Percentiles rank a stretch among this genome's conserved stretches.
These are phyloP conservation scores for Cotesia congregata DNA, from an alignment of 2,888 invertebrate genomes.

Conservation along the genomic window DNA sequence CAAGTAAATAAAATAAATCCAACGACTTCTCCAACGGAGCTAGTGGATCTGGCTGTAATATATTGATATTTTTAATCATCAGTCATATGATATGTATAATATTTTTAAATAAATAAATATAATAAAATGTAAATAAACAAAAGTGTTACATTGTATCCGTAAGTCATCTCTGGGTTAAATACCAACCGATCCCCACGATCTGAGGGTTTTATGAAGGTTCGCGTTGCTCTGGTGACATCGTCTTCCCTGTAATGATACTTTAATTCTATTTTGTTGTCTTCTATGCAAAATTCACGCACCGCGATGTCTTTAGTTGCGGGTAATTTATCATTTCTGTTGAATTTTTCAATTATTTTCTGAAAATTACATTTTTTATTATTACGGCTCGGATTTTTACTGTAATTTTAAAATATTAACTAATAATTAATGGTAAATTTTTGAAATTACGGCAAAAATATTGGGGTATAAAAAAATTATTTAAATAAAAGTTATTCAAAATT, in stretches of 20 bases:
- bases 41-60: constrained; percentile 75
- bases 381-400: background rate
- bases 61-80: constrained; percentile 1
- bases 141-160: constrained; percentile 75
- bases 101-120: constrained; percentile 18
- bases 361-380: constrained; percentile 28
- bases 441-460: no score
- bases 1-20: constrained; percentile 76
- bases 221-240: constrained; percentile 76
- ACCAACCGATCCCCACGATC: constrained; percentile 78
- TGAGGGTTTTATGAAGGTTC: constrained; percentile 79
- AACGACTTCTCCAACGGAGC: constrained; percentile 75
- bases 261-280: constrained; percentile 75
- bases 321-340: constrained; percentile 73
- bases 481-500: no score
- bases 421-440: background rate
- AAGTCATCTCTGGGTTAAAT: constrained; percentile 77
- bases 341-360: constrained; percentile 77
- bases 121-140: background rate
- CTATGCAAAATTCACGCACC: constrained; percentile 76
- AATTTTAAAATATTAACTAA: background rate
- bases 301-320: constrained; percentile 77
- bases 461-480: no score
- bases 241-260: constrained; percentile 77
- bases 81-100: background rate